Evolutionary conservation across 2,888 invertebrate genomes (phyloP).

Genomic region (Sphaerophoria taeniata): DNA sequence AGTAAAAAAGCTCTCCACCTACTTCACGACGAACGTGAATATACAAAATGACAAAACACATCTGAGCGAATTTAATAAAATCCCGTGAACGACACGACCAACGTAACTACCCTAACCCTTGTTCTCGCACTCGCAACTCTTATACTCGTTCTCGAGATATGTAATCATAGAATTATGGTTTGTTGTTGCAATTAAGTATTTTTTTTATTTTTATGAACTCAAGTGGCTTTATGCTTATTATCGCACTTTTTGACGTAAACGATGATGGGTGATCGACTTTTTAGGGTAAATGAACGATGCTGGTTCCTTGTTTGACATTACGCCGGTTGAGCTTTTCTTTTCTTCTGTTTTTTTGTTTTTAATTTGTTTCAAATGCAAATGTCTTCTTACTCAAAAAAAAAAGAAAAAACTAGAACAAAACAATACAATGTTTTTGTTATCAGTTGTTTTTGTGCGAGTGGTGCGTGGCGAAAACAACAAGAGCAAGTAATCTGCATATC

Average conservation of each 20-base stretch:
- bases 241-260: conserved; percentile 44
- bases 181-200: conserved; percentile 41
- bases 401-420: background rate
- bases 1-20: conserved; percentile 41
- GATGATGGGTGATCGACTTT: conserved; percentile 66
- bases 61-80: conserved; percentile 21
- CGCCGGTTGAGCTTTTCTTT: conserved; percentile 35
- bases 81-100: background rate
- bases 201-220: conserved; percentile 25
- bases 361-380: background rate
- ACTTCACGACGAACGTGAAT: conserved; percentile 31
- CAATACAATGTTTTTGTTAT: background rate
- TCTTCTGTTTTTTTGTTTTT: background rate
- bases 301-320: background rate
- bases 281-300: conserved; percentile 70
- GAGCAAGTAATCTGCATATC: too few species aligned
- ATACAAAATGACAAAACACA: conserved; percentile 27
- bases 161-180: background rate
- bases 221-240: conserved; percentile 40
- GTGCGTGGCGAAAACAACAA: background rate
- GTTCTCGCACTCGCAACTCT: background rate
- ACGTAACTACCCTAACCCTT: background rate
- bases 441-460: background rate
- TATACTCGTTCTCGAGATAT: background rate
- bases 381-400: background rate